A percentile compares a stretch with the other conserved stretches of the same genome.
Conservation (phyloP, 1,140 invertebrate genomes). For the Periplaneta americana region DNA sequence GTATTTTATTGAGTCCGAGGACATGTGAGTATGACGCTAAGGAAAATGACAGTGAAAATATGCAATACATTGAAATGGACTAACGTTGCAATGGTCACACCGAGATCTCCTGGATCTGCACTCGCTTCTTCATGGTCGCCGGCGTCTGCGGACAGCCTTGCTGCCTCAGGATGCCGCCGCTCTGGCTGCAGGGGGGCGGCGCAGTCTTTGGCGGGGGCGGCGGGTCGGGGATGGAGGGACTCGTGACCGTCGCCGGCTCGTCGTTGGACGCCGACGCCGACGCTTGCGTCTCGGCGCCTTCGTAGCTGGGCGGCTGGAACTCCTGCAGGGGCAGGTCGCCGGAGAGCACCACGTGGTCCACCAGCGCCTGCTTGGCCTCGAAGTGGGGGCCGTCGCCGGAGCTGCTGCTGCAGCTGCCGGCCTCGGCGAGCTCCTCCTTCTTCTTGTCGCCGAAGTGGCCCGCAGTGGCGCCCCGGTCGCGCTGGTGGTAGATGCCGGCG, state of each 20-base stretch:
- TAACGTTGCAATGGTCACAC: constrained; percentile 47
- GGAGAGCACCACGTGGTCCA: constrained; percentile 42
- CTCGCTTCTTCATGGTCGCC: constrained; percentile 73
- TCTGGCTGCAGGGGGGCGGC: constrained; percentile 32
- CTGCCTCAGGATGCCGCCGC: constrained; percentile 53
- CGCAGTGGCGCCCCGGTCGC: constrained; percentile 53
- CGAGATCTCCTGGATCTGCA: constrained; percentile 83
- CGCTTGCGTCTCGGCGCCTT: constrained; percentile 28
- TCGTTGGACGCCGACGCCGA: too few species aligned
- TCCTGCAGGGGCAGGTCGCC: constrained; percentile 58
- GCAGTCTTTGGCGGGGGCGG: constrained; percentile 58
- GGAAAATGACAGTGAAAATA: neutral
- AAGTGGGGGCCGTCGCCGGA: constrained; percentile 47
- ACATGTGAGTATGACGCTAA: neutral
- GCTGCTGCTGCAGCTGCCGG: constrained; percentile 51
- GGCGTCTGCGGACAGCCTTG: constrained; percentile 46
- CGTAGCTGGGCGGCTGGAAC: constrained; percentile 48
- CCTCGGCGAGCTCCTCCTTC: constrained; percentile 66
- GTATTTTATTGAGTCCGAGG: neutral
- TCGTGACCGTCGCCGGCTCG: neutral
- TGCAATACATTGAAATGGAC: neutral
- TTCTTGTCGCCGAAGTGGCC: constrained; percentile 49
- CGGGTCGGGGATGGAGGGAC: constrained; percentile 20
- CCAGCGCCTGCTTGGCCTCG: constrained; percentile 46
- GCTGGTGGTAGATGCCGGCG: constrained; percentile 88